Percentiles rank a stretch among this genome's conserved stretches.
Evolutionary conservation across 2,113 vertebrate species (phyloP).

Genomic region (Phrynocephalus versicolor): DNA sequence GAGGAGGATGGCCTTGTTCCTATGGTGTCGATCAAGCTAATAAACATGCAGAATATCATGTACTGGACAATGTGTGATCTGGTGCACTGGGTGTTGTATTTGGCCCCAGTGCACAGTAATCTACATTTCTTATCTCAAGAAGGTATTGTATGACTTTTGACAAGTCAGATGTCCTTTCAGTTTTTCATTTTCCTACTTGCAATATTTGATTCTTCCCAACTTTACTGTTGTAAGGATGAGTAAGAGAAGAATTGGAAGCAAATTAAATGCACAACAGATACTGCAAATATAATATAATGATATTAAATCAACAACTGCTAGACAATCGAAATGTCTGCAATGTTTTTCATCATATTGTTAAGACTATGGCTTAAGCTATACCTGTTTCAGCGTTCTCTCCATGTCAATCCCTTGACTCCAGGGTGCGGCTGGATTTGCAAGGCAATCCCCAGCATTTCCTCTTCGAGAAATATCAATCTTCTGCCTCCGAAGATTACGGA

Average conservation of each 20-base stretch:
- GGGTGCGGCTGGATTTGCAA: conserved; percentile 96
- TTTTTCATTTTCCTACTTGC: not conserved
- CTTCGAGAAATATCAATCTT: conserved; percentile 98
- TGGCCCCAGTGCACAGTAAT: not conserved
- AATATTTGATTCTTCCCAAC: not conserved
- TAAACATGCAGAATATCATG: not conserved
- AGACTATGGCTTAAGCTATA: conserved; percentile 46
- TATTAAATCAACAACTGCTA: not conserved
- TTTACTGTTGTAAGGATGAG: not conserved
- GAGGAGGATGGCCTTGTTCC: not conserved
- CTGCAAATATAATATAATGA: not conserved
- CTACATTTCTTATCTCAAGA: too few relatives aligned
- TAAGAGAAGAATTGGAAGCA: not conserved
- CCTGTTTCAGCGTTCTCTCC: conserved; percentile 98
- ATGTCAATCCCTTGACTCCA: conserved; percentile 99
- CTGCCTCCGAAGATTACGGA: conserved; percentile 93
- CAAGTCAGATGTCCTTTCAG: not conserved
- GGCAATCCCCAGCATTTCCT: conserved; percentile 97
- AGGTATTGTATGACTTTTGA: not conserved
- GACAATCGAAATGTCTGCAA: not conserved
- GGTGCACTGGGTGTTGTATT: not conserved
- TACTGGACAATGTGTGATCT: not conserved
- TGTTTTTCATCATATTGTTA: not conserved
- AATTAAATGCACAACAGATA: not conserved
- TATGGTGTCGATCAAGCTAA: not conserved